phyloP scores from a whole-genome alignment of 2,888 invertebrate species.

The Eumerus sabulonum region DNA sequence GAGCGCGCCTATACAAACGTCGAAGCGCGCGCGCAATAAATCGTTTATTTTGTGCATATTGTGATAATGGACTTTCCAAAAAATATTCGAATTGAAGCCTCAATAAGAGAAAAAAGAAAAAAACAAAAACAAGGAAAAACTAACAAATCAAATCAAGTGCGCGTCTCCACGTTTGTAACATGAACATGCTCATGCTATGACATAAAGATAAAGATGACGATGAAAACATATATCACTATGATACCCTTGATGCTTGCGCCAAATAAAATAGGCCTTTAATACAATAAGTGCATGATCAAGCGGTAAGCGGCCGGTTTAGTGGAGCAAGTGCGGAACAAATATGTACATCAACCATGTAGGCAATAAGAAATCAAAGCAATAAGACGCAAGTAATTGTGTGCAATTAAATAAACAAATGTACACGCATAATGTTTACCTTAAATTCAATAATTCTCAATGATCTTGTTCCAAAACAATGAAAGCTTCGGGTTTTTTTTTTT shows the following conservation, averaged over 20 bases:
- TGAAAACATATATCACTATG: conserved; percentile 35
- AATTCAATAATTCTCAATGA: conserved; percentile 30
- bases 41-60: conserved; percentile 27
- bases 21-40: conserved; percentile 45
- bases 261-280: too few species aligned
- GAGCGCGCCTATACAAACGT: conserved; percentile 58
- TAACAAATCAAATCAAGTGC: too few species aligned
- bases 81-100: too few species aligned
- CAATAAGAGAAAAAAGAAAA: conserved; percentile 5
- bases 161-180: conserved; percentile 7
- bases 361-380: too few species aligned
- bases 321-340: too few species aligned
- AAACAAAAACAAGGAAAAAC: not conserved
- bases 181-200: conserved; percentile 16
- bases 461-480: conserved; percentile 39
- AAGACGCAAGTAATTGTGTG: not conserved
- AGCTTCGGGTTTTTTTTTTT: conserved; percentile 3
- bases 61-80: too few species aligned
- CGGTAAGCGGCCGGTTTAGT: too few species aligned
- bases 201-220: conserved; percentile 43
- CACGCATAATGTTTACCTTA: too few species aligned
- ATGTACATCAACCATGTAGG: too few species aligned
- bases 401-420: not conserved
- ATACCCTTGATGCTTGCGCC: not conserved
- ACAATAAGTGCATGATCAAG: too few species aligned